A percentile compares a stretch with the other conserved stretches of the same genome.
phyloP scores from a whole-genome alignment of 2,797 vertebrate species.

The Tragelaphus eurycerus region DNA sequence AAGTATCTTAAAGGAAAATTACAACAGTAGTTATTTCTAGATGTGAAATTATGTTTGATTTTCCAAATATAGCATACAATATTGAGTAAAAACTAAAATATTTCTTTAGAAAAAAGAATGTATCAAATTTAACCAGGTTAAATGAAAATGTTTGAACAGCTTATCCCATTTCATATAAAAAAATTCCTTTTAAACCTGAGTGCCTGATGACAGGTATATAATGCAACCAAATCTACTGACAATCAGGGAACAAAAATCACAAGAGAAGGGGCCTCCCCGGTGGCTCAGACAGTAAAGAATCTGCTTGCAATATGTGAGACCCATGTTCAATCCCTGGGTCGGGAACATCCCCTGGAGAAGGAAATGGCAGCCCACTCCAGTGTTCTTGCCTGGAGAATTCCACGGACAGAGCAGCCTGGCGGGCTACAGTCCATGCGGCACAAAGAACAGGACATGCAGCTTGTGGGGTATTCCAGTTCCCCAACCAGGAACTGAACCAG shows the following conservation, averaged over 20 bases:
- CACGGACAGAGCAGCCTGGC: background rate
- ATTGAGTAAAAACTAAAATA: background rate
- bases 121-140: background rate
- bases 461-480: background rate
- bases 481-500: background rate
- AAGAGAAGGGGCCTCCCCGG: background rate
- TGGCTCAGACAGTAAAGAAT: background rate
- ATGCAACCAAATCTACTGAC: background rate
- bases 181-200: background rate
- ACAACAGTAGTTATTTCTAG: background rate
- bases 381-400: background rate
- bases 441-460: background rate
- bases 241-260: background rate
- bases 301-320: background rate
- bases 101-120: background rate
- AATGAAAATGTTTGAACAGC: background rate
- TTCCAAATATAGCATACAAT: background rate
- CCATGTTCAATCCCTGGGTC: background rate
- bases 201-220: background rate
- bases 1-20: background rate
- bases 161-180: background rate
- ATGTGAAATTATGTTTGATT: background rate
- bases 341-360: background rate
- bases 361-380: background rate
- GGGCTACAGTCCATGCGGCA: background rate